Base-by-base conservation (phyloP, 64 coral and sea anemone genomes). In the Astreopora myriophthalma region DNA sequence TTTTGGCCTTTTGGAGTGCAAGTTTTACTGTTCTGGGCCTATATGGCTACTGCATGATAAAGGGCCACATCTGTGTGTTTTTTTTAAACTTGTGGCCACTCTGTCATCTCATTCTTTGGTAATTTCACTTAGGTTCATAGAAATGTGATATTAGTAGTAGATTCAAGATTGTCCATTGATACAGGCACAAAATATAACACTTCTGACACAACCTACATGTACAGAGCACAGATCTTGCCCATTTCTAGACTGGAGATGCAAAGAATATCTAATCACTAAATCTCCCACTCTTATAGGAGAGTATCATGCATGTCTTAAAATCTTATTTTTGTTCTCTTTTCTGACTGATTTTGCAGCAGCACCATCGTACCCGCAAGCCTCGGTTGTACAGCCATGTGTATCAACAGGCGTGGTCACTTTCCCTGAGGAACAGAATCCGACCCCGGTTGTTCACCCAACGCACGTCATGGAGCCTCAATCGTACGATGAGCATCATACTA, bases 381-480 rank as follows among this genome's bases (percentile, higher is more conserved):
- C 94, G 48, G 83, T 86, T 22, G 76, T 91, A 55, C 95, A 93
- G n/a, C 91, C 91, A 14, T 84, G 73, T 19, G 68, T 82, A 23
- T 94, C 95, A 36, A 94, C 87, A 14, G 95, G 95, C 11, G 95
- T 96, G 37, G 95, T 96, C 36, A 96, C 95, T n/a, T 96, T 96
- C 58, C 95, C 95, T n/a, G 95, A 96, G 39, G 95, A 96, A 19
- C 91, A 80, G 69, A 82, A 71, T 6, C 88, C 69, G 27, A 71
- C 92, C 16, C 38, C 81, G 67, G 87, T 96, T 37, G 89, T 93
- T 34, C 95, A 96, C 63, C 95, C 48, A 49, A 52, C 91, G 5
- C 95, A 96, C 30, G 51, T 90, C 37, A 87, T 96, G 82, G 95
- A 96, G 48, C 95, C 95, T 49, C 48, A 55, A 69, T 86, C 89